Evolutionary conservation across 1,140 invertebrate species (phyloP).

Genomic region (Drosophila carrolli): DNA sequence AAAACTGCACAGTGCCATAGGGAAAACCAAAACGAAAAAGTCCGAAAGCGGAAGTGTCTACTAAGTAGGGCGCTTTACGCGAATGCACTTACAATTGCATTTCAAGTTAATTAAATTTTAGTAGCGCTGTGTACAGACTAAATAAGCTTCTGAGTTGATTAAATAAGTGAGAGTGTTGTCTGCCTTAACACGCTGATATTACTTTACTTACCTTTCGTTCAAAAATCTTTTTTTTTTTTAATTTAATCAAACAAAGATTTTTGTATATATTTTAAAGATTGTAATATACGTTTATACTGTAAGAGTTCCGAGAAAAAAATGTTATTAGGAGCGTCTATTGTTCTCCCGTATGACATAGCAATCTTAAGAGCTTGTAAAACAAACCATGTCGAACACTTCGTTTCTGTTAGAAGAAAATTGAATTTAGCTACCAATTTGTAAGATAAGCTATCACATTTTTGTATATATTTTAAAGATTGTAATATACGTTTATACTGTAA

Average conservation of each 20-base stretch:
- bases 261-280: no score
- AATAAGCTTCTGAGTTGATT: background rate
- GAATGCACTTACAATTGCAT: conserved; percentile 78
- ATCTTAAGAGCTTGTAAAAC: background rate
- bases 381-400: background rate
- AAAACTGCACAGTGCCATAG: background rate
- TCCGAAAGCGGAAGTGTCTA: conserved; percentile 56
- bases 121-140: conserved; percentile 6
- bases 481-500: background rate
- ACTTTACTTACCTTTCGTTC: no score
- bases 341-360: conserved; percentile 1
- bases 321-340: background rate
- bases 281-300: background rate
- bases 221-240: no score
- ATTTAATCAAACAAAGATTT: no score
- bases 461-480: no score
- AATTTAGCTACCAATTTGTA: conserved; percentile 10
- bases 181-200: no score
- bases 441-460: conserved; percentile 15
- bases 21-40: conserved; percentile 9
- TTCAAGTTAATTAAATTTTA: conserved; percentile 77
- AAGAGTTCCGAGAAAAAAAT: background rate
- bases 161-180: background rate
- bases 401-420: background rate
- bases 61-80: conserved; percentile 61